phyloP scores from a whole-genome alignment of 2,113 vertebrate genomes.

The Menura novaehollandiae region DNA sequence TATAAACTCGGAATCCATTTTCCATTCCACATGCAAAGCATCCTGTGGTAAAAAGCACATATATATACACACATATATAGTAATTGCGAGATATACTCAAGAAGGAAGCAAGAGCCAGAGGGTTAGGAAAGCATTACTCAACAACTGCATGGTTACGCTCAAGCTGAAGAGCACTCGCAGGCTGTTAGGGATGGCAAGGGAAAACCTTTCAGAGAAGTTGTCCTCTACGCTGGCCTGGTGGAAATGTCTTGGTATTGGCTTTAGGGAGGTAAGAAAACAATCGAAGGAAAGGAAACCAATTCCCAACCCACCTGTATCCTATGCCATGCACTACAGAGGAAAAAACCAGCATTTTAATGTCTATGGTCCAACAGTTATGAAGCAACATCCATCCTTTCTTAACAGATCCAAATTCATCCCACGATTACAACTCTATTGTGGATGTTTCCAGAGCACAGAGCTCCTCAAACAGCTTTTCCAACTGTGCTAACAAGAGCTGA shows the following conservation, averaged over 20 bases:
- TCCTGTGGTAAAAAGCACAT: constrained; percentile 72
- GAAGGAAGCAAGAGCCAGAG: neutral
- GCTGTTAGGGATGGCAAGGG: neutral
- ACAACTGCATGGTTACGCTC: neutral
- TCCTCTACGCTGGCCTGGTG: neutral
- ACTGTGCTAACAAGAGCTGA: neutral
- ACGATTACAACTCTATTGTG: fast-evolving
- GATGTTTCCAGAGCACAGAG: neutral
- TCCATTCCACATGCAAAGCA: constrained; percentile 99
- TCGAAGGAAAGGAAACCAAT: neutral
- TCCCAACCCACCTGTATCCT: neutral
- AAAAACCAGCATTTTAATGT: neutral
- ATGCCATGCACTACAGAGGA: neutral
- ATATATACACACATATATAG: neutral
- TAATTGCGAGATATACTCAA: neutral
- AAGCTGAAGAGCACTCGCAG: neutral
- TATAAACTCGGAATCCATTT: constrained; percentile 97
- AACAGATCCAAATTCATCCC: neutral
- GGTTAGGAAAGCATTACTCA: neutral
- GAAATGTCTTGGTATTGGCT: neutral
- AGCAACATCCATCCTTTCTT: neutral
- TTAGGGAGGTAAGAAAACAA: neutral
- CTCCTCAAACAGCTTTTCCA: neutral
- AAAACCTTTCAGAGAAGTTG: neutral
- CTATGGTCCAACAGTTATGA: neutral